These are phyloP conservation scores for Drosophila mayri DNA, from an alignment of 1,140 invertebrate genomes.

Conservation along the genomic window DNA sequence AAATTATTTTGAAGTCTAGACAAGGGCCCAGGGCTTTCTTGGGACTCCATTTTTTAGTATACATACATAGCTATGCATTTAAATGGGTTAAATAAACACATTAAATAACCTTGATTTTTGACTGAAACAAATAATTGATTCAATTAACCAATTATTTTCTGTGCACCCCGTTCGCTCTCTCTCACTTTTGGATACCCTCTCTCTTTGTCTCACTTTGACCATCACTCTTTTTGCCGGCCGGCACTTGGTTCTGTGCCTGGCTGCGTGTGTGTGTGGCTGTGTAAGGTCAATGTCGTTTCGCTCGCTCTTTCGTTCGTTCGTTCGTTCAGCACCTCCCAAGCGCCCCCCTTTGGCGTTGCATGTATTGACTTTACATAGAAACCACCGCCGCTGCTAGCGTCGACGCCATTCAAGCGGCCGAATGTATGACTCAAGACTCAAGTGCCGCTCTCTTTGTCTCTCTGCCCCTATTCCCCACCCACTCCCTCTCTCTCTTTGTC, in stretches of 20 bases:
- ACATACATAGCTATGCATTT: not conserved
- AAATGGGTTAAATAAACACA: slow-evolving; percentile 1
- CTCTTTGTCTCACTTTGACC: slow-evolving; percentile 18
- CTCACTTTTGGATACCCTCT: slow-evolving; percentile 3
- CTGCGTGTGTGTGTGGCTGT: slow-evolving; percentile 36
- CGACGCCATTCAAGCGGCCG: slow-evolving; percentile 42
- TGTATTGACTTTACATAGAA: slow-evolving; percentile 74
- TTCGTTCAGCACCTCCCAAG: slow-evolving; percentile 33
- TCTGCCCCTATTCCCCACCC: slow-evolving; percentile 1
- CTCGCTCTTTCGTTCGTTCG: slow-evolving; percentile 29
- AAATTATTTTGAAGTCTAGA: not conserved
- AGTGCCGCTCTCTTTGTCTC: slow-evolving; percentile 53
- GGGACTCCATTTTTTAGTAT: not conserved
- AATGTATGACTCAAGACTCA: slow-evolving; percentile 76
- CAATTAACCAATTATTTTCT: slow-evolving; percentile 37
- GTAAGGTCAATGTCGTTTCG: slow-evolving; percentile 84
- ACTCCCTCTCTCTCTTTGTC: not conserved
- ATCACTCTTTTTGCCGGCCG: slow-evolving; percentile 43
- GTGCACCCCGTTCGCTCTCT: slow-evolving; percentile 21
- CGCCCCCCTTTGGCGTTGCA: slow-evolving; percentile 43
- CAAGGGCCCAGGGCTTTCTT: not conserved
- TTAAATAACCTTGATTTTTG: slow-evolving; percentile 15
- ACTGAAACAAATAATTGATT: slow-evolving; percentile 13
- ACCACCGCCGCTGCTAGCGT: slow-evolving; percentile 23
- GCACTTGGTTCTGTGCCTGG: slow-evolving; percentile 25